Evolutionary conservation across 2,113 vertebrate species (phyloP).

Genomic region (Blennius ocellaris): DNA sequence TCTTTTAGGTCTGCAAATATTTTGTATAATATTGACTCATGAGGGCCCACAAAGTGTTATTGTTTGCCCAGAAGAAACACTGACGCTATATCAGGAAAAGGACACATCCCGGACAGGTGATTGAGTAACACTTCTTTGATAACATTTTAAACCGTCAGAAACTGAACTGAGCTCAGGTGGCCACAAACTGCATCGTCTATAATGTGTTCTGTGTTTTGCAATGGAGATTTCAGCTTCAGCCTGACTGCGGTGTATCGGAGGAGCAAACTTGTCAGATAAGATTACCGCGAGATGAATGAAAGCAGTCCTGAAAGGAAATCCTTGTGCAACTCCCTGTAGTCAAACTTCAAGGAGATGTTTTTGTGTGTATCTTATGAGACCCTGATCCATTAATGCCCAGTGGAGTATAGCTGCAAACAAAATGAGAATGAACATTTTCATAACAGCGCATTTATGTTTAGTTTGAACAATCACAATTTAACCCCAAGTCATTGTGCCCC

Average conservation of each 20-base stretch:
- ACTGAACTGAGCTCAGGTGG: background rate
- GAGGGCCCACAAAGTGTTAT: too few species aligned
- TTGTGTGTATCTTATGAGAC: background rate
- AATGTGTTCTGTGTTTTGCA: background rate
- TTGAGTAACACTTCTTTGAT: background rate
- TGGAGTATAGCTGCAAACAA: too few species aligned
- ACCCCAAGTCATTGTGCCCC: too few species aligned
- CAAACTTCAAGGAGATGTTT: background rate
- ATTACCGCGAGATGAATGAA: background rate
- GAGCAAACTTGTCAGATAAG: background rate
- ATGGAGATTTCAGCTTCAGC: background rate
- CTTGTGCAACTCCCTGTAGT: background rate
- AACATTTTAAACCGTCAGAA: background rate
- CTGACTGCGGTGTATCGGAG: constrained; percentile 9
- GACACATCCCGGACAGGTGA: too few species aligned
- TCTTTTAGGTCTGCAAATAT: too few species aligned
- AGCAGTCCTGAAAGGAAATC: constrained; percentile 2
- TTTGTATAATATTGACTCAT: too few species aligned
- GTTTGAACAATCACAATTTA: too few species aligned
- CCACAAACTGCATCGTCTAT: background rate
- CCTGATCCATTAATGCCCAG: background rate
- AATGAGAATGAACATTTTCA: too few species aligned
- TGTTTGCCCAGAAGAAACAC: too few species aligned
- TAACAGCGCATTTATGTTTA: too few species aligned
- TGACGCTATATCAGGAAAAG: too few species aligned